A percentile compares a stretch with the other conserved stretches of the same genome.
Conservation (phyloP, 1,140 invertebrate genomes). For the Ectropis grisescens region DNA sequence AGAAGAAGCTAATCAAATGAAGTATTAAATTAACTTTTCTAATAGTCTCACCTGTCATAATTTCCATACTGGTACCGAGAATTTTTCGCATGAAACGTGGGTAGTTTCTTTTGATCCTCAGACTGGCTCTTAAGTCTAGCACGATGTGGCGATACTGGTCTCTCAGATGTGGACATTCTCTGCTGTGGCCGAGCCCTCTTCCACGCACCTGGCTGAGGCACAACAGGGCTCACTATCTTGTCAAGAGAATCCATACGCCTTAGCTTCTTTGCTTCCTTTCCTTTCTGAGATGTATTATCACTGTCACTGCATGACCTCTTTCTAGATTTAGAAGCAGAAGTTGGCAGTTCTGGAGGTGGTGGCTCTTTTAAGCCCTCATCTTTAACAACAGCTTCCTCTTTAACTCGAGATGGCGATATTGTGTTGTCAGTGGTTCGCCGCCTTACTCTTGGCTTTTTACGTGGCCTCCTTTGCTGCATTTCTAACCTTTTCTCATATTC, state of each 20-base stretch:
- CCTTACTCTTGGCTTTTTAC: conserved; percentile 71
- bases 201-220: conserved; percentile 89
- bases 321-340: conserved; percentile 46
- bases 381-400: conserved; percentile 28
- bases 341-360: conserved; percentile 44
- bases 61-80: conserved; percentile 93
- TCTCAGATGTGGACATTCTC: conserved; percentile 29
- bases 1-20: too few species aligned
- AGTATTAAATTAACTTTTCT: too few species aligned
- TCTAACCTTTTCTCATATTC: conserved; percentile 83
- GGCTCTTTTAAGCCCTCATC: conserved; percentile 46
- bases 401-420: conserved; percentile 23
- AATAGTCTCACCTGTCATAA: conserved; percentile 83
- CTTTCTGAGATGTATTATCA: conserved; percentile 55
- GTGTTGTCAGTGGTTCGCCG: conserved; percentile 71
- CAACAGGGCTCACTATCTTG: conserved; percentile 93
- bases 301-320: conserved; percentile 64
- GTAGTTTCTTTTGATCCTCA: conserved; percentile 67
- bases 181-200: conserved; percentile 67
- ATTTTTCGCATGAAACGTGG: conserved; percentile 82
- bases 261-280: conserved; percentile 72
- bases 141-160: conserved; percentile 43
- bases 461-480: conserved; percentile 74
- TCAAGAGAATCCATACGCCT: conserved; percentile 81
- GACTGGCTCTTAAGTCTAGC: conserved; percentile 35